Evolutionary conservation across 2,888 invertebrate species (phyloP).

Genomic region (Tetramorium bicarinatum): DNA sequence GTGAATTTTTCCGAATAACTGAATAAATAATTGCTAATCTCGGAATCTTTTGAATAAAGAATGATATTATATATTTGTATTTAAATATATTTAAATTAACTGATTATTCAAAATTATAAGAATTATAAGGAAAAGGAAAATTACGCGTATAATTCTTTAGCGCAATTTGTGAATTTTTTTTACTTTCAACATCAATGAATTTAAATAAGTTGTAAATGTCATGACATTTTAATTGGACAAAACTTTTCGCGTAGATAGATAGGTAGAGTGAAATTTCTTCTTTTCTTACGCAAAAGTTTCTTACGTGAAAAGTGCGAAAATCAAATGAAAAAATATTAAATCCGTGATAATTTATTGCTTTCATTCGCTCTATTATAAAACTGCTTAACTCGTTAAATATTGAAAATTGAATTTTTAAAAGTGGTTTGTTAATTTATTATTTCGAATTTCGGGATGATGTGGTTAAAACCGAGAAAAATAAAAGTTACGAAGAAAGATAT

Average conservation of each 20-base stretch:
- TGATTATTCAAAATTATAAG: not conserved
- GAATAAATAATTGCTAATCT: not conserved
- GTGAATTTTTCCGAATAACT: conserved; percentile 19
- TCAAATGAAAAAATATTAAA: not conserved
- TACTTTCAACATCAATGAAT: conserved; percentile 1
- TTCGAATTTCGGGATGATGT: conserved; percentile 42
- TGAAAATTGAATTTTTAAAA: conserved; percentile 27
- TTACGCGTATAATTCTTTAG: not conserved
- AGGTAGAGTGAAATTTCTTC: not conserved
- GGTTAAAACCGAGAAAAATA: conserved; percentile 50
- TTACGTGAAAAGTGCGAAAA: not conserved
- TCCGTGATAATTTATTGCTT: not conserved
- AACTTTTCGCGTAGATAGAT: not conserved
- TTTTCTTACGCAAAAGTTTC: conserved; percentile 12
- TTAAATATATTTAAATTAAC: not conserved
- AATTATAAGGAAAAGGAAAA: not conserved
- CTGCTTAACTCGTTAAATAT: not conserved
- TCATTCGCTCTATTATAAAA: not conserved
- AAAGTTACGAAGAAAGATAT: conserved; percentile 42
- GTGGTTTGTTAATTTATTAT: conserved; percentile 36
- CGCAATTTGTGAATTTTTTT: not conserved
- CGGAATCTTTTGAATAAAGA: not conserved
- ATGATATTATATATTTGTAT: not conserved
- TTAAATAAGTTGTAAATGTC: not conserved
- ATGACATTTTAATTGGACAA: not conserved